Percentiles rank a stretch among this genome's conserved stretches.
Conservation (phyloP, 2,888 invertebrate genomes). For the Isotomurus palustris region DNA sequence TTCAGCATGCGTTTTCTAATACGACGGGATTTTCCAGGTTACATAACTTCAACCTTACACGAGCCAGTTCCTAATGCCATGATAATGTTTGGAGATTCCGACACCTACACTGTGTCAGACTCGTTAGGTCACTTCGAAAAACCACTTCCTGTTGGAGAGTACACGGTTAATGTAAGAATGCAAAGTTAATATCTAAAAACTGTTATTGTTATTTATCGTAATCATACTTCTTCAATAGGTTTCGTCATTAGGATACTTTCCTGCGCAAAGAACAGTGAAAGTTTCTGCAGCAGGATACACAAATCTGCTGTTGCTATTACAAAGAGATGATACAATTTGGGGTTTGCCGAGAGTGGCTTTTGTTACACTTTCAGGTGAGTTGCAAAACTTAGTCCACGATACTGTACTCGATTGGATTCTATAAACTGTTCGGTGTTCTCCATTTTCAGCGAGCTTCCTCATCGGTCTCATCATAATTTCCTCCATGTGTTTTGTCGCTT, state of each 20-base stretch:
- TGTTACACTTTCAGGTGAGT: constrained; percentile 65
- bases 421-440: background rate
- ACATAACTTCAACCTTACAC: constrained; percentile 36
- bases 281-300: constrained; percentile 50
- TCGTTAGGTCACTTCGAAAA: constrained; percentile 44
- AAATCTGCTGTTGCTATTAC: constrained; percentile 63
- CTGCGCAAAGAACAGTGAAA: constrained; percentile 55
- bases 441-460: constrained; percentile 37
- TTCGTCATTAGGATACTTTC: constrained; percentile 59
- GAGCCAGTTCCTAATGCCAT: constrained; percentile 39
- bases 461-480: constrained; percentile 34
- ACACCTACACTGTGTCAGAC: constrained; percentile 33
- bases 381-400: background rate
- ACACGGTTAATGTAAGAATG: constrained; percentile 26
- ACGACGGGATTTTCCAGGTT: constrained; percentile 22
- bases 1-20: no score
- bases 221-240: constrained; percentile 48
- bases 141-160: constrained; percentile 33
- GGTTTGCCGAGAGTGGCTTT: constrained; percentile 74
- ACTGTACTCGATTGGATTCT: no score
- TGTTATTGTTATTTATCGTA: background rate
- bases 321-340: constrained; percentile 62
- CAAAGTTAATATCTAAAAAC: background rate
- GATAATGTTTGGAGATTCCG: constrained; percentile 27
- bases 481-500: constrained; percentile 36